A percentile compares a stretch with the other conserved stretches of the same genome.
phyloP scores from a whole-genome alignment of 2,797 vertebrate species.

The Babyrousa celebensis region DNA sequence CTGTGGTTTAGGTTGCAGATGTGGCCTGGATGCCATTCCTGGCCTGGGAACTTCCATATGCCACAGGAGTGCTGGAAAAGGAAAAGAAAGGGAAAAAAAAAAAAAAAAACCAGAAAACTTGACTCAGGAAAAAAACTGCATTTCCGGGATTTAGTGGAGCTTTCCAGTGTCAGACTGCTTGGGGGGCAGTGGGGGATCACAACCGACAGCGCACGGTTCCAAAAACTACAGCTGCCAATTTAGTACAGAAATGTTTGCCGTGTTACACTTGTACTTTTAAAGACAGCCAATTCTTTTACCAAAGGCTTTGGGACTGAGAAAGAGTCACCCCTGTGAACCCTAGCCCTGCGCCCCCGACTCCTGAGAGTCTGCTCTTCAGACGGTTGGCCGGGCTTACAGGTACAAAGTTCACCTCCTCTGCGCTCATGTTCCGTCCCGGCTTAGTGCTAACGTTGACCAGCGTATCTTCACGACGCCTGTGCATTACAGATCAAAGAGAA shows the following conservation, averaged over 20 bases:
- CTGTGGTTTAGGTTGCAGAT: too few relatives aligned
- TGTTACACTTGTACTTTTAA: background rate
- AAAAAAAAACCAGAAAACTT: too few relatives aligned
- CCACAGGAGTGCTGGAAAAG: too few relatives aligned
- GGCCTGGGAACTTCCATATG: too few relatives aligned
- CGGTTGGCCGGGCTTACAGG: background rate
- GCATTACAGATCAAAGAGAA: background rate
- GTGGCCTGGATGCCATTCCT: too few relatives aligned
- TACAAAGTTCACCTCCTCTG: background rate
- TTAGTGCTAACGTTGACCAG: background rate
- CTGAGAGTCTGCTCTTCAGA: background rate
- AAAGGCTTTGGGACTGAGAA: background rate
- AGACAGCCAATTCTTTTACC: conserved; percentile 8
- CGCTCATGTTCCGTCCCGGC: background rate
- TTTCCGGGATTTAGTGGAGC: background rate
- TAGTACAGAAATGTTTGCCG: background rate
- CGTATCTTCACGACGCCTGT: conserved; percentile 1
- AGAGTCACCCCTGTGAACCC: background rate
- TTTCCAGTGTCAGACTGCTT: background rate
- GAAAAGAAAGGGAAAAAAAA: too few relatives aligned
- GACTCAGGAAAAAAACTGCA: background rate
- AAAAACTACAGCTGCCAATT: background rate
- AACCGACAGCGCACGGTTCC: background rate
- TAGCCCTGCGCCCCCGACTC: background rate
- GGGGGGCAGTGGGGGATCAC: background rate